Percentiles rank a stretch among this genome's conserved stretches.
phyloP scores from a whole-genome alignment of 64 coral and sea anemone genomes.

The Stylophora pistillata region DNA sequence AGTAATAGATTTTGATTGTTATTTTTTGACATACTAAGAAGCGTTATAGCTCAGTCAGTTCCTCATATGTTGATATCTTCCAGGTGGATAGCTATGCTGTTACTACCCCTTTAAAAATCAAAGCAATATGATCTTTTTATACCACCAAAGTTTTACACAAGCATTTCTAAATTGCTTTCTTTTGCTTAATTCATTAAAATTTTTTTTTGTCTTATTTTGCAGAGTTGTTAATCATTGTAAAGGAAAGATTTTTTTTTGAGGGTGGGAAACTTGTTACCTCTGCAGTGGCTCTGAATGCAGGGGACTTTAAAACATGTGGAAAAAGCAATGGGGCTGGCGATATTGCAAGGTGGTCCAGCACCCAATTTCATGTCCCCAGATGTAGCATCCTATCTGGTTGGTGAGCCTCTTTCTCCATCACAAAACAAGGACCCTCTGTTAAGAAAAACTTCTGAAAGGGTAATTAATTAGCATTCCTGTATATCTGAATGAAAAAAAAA shows the following conservation, averaged over 20 bases:
- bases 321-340: too few species aligned
- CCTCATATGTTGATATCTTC: not conserved
- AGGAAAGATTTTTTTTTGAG: conserved; percentile 51
- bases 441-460: conserved; percentile 56
- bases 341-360: too few species aligned
- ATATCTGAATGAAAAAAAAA: not conserved
- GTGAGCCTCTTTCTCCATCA: too few species aligned
- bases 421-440: conserved; percentile 18
- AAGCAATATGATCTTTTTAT: conserved; percentile 21
- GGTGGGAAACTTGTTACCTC: conserved; percentile 62
- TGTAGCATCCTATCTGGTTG: too few species aligned
- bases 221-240: conserved; percentile 70
- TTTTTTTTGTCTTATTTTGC: conserved; percentile 44
- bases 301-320: too few species aligned
- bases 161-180: conserved; percentile 30
- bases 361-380: too few species aligned
- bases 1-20: too few species aligned
- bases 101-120: too few species aligned
- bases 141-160: conserved; percentile 20
- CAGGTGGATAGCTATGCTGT: too few species aligned
- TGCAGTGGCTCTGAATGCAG: too few species aligned
- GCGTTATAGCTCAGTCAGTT: conserved; percentile 25
- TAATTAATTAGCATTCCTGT: conserved; percentile 33
- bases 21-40: not conserved
- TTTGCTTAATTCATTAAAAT: conserved; percentile 14